Percentiles rank a stretch among this genome's conserved stretches.
Conservation (phyloP, 2,888 invertebrate genomes). For the Hoplodrina blanda region DNA sequence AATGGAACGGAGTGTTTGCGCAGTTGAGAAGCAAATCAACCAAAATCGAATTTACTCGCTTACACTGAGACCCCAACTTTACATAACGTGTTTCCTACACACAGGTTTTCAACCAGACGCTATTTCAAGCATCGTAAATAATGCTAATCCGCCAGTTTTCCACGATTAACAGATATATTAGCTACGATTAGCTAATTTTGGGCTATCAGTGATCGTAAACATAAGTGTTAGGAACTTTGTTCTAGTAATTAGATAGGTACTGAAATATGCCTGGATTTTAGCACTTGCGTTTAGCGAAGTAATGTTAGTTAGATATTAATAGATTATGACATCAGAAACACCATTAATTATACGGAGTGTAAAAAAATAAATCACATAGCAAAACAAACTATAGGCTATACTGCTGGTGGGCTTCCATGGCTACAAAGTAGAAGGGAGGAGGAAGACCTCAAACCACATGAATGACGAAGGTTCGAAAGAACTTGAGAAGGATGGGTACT, state of each 20-base stretch:
- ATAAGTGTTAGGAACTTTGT: slow-evolving; percentile 19
- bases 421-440: too few relatives aligned
- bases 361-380: too few relatives aligned
- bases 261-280: slow-evolving; percentile 29
- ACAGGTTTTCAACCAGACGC: slow-evolving; percentile 34
- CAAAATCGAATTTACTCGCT: neutral
- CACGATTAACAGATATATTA: slow-evolving; percentile 57
- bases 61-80: neutral
- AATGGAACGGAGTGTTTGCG: too few relatives aligned
- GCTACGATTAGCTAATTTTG: slow-evolving; percentile 52
- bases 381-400: too few relatives aligned
- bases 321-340: neutral
- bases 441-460: too few relatives aligned
- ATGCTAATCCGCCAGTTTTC: slow-evolving; percentile 56
- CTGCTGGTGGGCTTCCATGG: too few relatives aligned
- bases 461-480: too few relatives aligned
- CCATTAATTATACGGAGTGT: neutral
- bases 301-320: neutral
- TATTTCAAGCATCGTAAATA: slow-evolving; percentile 54
- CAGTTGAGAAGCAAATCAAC: neutral
- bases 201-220: slow-evolving; percentile 36
- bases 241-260: slow-evolving; percentile 33
- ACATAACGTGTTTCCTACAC: slow-evolving; percentile 10
- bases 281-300: slow-evolving; percentile 18
- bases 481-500: too few relatives aligned